phyloP scores from a whole-genome alignment of 2,113 vertebrate genomes.

The Corythornis madagascariensis region DNA sequence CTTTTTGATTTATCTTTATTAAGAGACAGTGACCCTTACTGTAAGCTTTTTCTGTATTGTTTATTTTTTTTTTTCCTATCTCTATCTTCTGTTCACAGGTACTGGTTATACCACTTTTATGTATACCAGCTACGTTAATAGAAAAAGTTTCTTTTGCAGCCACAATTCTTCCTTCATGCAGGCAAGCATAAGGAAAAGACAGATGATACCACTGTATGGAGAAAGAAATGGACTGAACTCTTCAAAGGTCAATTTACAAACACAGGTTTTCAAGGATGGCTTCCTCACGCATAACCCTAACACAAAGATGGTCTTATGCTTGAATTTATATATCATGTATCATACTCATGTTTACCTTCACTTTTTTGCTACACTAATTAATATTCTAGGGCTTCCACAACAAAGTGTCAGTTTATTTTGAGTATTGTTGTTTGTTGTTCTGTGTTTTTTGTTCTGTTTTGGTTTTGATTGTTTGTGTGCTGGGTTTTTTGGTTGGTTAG shows the following conservation, averaged over 20 bases:
- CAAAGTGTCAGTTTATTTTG: neutral
- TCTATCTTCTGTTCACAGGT: neutral
- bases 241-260: neutral
- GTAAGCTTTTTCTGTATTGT: neutral
- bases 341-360: neutral
- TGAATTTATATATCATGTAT: neutral
- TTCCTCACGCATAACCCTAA: neutral
- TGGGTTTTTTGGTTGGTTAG: too few relatives aligned
- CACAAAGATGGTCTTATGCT: neutral
- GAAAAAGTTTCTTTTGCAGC: neutral
- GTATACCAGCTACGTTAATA: neutral
- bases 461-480: too few relatives aligned
- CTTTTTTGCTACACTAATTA: neutral
- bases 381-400: neutral
- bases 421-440: too few relatives aligned
- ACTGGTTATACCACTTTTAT: neutral
- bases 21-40: neutral
- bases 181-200: neutral
- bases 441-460: too few relatives aligned
- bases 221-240: neutral
- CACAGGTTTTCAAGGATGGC: neutral
- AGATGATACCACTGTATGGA: neutral
- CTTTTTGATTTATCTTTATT: neutral
- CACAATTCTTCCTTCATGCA: neutral
- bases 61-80: neutral